phyloP scores from a whole-genome alignment of 2,797 vertebrate species.

The Kryptopterus vitreolus region DNA sequence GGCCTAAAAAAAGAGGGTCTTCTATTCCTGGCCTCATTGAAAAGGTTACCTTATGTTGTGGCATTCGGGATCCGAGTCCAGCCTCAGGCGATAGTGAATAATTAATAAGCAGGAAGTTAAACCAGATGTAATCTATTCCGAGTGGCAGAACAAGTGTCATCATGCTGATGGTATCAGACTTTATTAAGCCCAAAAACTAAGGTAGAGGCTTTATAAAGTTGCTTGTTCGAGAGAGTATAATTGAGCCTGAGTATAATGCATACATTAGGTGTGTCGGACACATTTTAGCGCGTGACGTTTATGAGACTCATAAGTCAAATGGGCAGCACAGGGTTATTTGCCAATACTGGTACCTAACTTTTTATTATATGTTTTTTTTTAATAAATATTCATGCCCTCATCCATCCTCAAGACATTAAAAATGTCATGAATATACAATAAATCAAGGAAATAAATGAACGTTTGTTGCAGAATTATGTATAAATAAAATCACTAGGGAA shows the following conservation, averaged over 20 bases:
- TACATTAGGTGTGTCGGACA: background rate
- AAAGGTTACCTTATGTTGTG: conserved; percentile 41
- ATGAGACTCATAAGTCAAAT: background rate
- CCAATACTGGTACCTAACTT: background rate
- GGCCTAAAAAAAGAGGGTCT: conserved; percentile 44
- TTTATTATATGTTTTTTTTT: too few species aligned
- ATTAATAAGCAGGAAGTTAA: conserved; percentile 45
- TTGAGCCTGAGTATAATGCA: background rate
- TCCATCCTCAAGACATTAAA: too few species aligned
- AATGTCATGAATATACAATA: too few species aligned
- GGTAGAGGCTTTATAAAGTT: background rate
- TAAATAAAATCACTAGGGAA: too few species aligned
- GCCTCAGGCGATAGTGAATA: conserved; percentile 48
- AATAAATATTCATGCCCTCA: too few species aligned
- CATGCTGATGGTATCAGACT: conserved; percentile 7
- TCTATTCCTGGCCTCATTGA: conserved; percentile 29
- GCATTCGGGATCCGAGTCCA: conserved; percentile 30
- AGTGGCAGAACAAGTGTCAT: conserved; percentile 1
- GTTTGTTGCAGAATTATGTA: too few species aligned
- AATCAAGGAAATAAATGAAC: too few species aligned
- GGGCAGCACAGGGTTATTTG: background rate
- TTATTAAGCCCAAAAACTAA: background rate
- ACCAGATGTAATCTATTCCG: conserved; percentile 34
- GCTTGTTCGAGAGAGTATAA: background rate
- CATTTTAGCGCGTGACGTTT: background rate